Conservation (phyloP, 2,113 vertebrate species). For the Etheostoma spectabile region DNA sequence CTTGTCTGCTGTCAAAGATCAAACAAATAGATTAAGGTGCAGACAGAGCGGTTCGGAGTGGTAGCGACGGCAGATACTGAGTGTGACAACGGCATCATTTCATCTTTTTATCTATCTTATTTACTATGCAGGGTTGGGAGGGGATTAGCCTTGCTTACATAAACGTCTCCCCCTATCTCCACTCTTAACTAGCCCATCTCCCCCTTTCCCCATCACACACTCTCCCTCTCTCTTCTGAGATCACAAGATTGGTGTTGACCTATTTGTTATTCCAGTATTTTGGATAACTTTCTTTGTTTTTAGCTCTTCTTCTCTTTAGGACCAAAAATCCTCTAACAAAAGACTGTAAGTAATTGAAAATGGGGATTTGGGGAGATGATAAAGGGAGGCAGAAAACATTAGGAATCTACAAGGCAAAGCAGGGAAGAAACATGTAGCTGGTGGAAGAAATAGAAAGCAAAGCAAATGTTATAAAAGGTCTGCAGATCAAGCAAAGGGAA, state of each 20-base stretch:
- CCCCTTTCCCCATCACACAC: constrained; percentile 8
- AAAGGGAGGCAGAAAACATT: constrained; percentile 6
- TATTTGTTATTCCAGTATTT: constrained; percentile 50
- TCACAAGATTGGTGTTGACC: constrained; percentile 44
- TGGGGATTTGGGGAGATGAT: constrained; percentile 13
- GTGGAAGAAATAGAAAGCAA: constrained; percentile 24
- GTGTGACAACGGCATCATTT: too few species aligned
- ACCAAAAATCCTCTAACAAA: constrained; percentile 13
- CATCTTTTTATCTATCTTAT: too few species aligned
- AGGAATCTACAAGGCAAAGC: not conserved
- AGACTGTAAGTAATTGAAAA: constrained; percentile 8
- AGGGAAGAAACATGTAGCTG: not conserved
- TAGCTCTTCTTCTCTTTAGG: constrained; percentile 3
- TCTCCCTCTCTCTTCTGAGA: constrained; percentile 28
- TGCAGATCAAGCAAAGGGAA: constrained; percentile 51
- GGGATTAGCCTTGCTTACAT: constrained; percentile 81
- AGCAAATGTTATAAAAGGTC: constrained; percentile 26
- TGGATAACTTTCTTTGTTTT: constrained; percentile 11
- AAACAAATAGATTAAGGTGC: constrained; percentile 52
- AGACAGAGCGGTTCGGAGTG: constrained; percentile 32
- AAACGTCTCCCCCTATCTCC: constrained; percentile 56
- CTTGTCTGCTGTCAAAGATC: constrained; percentile 48
- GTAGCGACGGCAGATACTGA: constrained; percentile 35
- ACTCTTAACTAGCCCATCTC: constrained; percentile 48
- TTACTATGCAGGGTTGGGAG: constrained; percentile 68